Base-by-base conservation (phyloP, 2,113 vertebrate species). In the Chunga burmeisteri region DNA sequence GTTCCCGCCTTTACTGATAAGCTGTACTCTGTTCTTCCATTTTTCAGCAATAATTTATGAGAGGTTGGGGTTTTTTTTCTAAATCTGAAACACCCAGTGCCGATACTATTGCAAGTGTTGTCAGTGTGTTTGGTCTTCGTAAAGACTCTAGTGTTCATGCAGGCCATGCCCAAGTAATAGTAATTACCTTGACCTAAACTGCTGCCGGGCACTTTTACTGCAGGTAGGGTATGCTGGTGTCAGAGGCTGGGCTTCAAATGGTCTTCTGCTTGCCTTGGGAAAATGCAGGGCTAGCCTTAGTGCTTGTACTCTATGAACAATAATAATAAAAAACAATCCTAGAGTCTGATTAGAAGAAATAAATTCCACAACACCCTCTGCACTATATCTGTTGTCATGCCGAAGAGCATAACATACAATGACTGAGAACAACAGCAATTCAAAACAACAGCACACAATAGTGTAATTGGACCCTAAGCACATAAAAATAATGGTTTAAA, bases 341-440 rank as follows among this genome's bases (percentile, higher is more conserved):
- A 66, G 97, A 75, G 44, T 90, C 73, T 95, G 88, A 97, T 98
- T 96, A 86, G 86, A 96, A 91, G 74, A 97, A 95, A 96, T 97
- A 91, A 94, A 95, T 94, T 91, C 96, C 36, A 8, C 65, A 93
- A 77, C 74, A 88, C 95, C 46, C 80, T 93, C 91, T 82, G 80
- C 78, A 89, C 83, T 96, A 42, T 86, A 92, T 96, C 92, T 96
- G 75, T 95, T 96, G 50, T 73, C 5, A 56, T 96, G 95, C 89
- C 90, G 88, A 88, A 90, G 92, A 97, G 84, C 73, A 6, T 96
- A 97, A 96, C 93, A 73, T 94, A 90, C 86, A 96, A 81, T 88
- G 96, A 96, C 73, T 88, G 83, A 96, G 92, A 96, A 94, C 95
- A 96, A 86, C 96, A 95, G 78, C 94, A 92, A 91, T 96, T 96